Percentiles rank a stretch among this genome's conserved stretches.
These are phyloP conservation scores for Pollenia angustigena DNA, from an alignment of 2,888 invertebrate genomes.

Conservation along the genomic window DNA sequence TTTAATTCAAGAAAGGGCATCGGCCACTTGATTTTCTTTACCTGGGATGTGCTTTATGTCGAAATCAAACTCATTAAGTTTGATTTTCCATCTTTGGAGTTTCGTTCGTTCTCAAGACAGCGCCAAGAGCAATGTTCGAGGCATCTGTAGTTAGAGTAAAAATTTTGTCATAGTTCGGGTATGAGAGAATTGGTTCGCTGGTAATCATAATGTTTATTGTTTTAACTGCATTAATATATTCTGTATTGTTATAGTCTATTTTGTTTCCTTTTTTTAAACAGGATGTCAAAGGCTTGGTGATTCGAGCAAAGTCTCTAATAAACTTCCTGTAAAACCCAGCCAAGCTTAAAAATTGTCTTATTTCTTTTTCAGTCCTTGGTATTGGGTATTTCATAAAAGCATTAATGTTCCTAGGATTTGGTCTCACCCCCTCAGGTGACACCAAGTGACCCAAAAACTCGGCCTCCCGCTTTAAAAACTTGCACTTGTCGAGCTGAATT, in stretches of 20 bases:
- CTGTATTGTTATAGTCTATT: background rate
- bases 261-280: background rate
- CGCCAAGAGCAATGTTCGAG: too few species aligned
- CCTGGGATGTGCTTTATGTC: too few species aligned
- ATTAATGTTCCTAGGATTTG: conserved; percentile 37
- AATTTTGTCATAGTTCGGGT: too few species aligned
- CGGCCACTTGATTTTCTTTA: too few species aligned
- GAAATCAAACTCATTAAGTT: too few species aligned
- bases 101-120: too few species aligned
- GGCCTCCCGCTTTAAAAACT: background rate
- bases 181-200: too few species aligned
- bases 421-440: conserved; percentile 15
- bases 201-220: too few species aligned
- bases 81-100: too few species aligned
- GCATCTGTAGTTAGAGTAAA: too few species aligned
- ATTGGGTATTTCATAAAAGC: conserved; percentile 73
- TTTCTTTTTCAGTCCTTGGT: conserved; percentile 73
- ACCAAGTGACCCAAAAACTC: conserved; percentile 45
- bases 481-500: background rate
- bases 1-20: too few species aligned
- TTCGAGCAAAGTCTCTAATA: conserved; percentile 15
- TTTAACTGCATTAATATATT: background rate
- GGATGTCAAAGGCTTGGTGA: background rate
- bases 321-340: conserved; percentile 34
- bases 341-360: conserved; percentile 9